Base-by-base conservation (phyloP, 2,888 invertebrate species). In the Parthenolecanium corni region DNA sequence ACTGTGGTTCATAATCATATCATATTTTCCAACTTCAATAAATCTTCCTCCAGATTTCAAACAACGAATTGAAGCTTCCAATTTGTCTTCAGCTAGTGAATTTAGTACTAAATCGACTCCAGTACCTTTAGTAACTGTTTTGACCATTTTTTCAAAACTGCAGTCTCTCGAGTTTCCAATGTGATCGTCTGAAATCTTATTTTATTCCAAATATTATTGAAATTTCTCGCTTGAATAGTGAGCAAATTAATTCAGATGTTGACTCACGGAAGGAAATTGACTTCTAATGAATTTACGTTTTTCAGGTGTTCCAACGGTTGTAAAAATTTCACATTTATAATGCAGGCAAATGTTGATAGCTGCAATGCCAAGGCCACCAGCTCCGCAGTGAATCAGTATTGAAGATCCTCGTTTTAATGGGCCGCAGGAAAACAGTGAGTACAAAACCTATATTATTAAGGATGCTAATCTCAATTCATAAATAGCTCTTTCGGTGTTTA, bases 81-180 rank as follows among this genome's bases (percentile, higher is more conserved):
- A 78, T 73, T 95, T 94, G 51, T 96, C 94, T 70, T 91, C 94
- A 0, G 94, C 82, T 46, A 97, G 75, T 0, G 93, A 93, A 74
- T 97, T 97, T 5, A 91, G 75, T 14, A 96, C 87, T 61, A 94
- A 76, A 71, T 97, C 89, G 0, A 97, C 95, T 40, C 95, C 94
- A 68, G 79, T 78, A 12, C 95, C 94, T 9, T 84, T 78, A 0
- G 95, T 95, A 70, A 82, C 80, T 52, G 77, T 77, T 68, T 85
- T 78, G 61, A 97, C 80, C 80, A 93, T 83, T 67, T 83, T 80
- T 73, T 95, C 94, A 73, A 97, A 97, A 0, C 84, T 82, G 0
- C 83, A 79, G 71, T 92, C 86, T 69, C 90, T 81, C 6, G 94
- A 90, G 73, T 91, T 89, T 20, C 89, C 87, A 70, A 95, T 90